phyloP scores from a whole-genome alignment of 2,113 vertebrate genomes.

The Atrichornis clamosus region DNA sequence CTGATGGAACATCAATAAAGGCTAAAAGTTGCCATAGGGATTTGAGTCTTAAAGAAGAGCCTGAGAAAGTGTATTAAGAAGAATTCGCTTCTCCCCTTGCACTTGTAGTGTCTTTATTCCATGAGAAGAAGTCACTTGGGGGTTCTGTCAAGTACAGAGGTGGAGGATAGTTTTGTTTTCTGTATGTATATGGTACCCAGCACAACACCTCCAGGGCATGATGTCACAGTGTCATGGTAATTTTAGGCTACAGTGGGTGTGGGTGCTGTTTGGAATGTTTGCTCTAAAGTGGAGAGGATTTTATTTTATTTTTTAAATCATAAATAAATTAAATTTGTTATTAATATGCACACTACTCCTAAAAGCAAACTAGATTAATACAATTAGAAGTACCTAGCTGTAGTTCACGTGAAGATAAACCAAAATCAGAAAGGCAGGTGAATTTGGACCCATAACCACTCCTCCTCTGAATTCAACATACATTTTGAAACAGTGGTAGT shows the following conservation, averaged over 20 bases:
- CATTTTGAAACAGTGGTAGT: too few species aligned
- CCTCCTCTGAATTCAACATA: too few species aligned
- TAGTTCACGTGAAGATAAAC: too few species aligned
- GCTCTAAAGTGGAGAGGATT: not conserved
- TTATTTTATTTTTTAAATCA: not conserved
- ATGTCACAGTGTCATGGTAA: not conserved
- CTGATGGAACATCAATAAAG: slow-evolving; percentile 46
- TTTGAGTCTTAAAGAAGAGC: slow-evolving; percentile 37
- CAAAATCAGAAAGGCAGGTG: too few species aligned
- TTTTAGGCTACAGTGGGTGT: not conserved
- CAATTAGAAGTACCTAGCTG: not conserved
- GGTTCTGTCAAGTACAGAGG: not conserved
- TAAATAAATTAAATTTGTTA: not conserved
- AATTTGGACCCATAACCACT: too few species aligned
- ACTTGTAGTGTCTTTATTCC: not conserved
- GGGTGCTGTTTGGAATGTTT: not conserved
- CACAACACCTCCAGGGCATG: rapidly evolving
- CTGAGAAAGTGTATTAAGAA: slow-evolving; percentile 9
- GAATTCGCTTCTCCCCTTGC: not conserved
- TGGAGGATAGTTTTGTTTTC: not conserved
- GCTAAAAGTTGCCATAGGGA: slow-evolving; percentile 36
- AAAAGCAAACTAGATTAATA: not conserved
- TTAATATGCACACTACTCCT: not conserved
- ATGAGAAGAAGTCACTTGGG: not conserved
- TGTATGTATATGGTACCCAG: not conserved